Conservation (phyloP, 2,888 invertebrate species). For the Philereme vetulata region DNA sequence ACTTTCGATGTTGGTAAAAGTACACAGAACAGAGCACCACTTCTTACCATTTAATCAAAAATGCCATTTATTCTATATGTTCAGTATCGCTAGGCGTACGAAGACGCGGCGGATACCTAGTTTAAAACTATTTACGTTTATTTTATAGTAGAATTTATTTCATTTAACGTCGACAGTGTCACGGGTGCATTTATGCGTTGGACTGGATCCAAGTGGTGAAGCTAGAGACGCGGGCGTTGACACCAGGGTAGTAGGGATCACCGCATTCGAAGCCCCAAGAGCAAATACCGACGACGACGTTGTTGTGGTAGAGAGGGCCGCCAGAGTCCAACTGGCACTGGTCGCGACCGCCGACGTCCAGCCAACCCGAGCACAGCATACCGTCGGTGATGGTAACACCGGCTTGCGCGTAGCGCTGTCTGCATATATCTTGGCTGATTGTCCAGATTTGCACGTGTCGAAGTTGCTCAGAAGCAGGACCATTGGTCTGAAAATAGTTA, state of each 20-base stretch:
- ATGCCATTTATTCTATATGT: too few species aligned
- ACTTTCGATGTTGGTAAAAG: too few species aligned
- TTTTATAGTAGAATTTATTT: too few species aligned
- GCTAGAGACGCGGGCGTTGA: not conserved
- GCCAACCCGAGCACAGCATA: conserved; percentile 49
- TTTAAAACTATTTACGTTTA: too few species aligned
- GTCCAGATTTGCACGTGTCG: conserved; percentile 51
- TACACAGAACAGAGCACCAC: too few species aligned
- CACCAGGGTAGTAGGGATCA: not conserved
- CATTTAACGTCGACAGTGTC: too few species aligned
- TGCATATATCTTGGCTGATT: conserved; percentile 44
- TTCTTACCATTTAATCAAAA: too few species aligned
- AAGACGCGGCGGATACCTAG: too few species aligned
- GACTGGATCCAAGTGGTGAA: not conserved
- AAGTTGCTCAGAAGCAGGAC: conserved; percentile 40
- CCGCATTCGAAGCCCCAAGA: conserved; percentile 2
- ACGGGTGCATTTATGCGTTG: not conserved
- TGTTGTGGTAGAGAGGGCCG: conserved; percentile 42
- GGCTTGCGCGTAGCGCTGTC: conserved; percentile 26
- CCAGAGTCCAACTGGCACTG: conserved; percentile 51
- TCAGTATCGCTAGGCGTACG: too few species aligned
- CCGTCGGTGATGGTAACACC: not conserved
- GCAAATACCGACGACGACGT: not conserved
- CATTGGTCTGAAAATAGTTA: not conserved
- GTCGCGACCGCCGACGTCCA: conserved; percentile 46